Percentiles rank a stretch among this genome's conserved stretches.
These are phyloP conservation scores for Amphilophus citrinellus DNA, from an alignment of 2,113 vertebrate genomes.

Conservation along the genomic window DNA sequence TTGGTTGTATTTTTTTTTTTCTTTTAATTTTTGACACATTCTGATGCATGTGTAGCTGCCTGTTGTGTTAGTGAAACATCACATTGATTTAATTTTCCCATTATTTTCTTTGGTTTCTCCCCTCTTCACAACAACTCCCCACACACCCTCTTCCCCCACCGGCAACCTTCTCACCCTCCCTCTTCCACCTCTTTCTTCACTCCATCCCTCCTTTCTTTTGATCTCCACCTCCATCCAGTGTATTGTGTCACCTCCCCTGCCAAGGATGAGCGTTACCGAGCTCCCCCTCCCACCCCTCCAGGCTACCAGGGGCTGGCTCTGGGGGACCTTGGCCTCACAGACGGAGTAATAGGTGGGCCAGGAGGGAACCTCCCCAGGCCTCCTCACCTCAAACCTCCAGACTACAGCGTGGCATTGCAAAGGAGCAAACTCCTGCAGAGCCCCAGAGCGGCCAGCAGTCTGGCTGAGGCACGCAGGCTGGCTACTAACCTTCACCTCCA, in stretches of 20 bases:
- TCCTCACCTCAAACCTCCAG: constrained; percentile 91
- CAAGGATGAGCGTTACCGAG: constrained; percentile 96
- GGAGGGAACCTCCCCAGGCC: constrained; percentile 72
- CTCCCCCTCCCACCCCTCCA: constrained; percentile 96
- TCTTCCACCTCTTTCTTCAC: neutral
- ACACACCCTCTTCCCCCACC: neutral
- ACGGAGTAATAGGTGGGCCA: constrained; percentile 80
- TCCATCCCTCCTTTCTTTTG: constrained; percentile 82
- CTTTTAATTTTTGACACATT: constrained; percentile 61
- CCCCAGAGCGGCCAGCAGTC: constrained; percentile 80
- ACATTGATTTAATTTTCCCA: constrained; percentile 81
- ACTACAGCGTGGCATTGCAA: constrained; percentile 97
- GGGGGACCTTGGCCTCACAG: constrained; percentile 84
- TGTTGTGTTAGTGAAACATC: constrained; percentile 70
- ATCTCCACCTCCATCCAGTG: constrained; percentile 83
- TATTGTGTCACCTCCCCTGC: constrained; percentile 97
- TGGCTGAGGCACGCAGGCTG: constrained; percentile 83
- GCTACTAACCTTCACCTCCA: constrained; percentile 55
- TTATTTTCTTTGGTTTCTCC: constrained; percentile 74
- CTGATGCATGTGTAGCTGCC: constrained; percentile 76
- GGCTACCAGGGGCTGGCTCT: constrained; percentile 97
- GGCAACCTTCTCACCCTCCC: constrained; percentile 14
- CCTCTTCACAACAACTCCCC: neutral
- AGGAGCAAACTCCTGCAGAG: constrained; percentile 92
- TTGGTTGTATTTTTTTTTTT: constrained; percentile 62